phyloP scores from a whole-genome alignment of 2,113 vertebrate species.

The Gila orcuttii region DNA sequence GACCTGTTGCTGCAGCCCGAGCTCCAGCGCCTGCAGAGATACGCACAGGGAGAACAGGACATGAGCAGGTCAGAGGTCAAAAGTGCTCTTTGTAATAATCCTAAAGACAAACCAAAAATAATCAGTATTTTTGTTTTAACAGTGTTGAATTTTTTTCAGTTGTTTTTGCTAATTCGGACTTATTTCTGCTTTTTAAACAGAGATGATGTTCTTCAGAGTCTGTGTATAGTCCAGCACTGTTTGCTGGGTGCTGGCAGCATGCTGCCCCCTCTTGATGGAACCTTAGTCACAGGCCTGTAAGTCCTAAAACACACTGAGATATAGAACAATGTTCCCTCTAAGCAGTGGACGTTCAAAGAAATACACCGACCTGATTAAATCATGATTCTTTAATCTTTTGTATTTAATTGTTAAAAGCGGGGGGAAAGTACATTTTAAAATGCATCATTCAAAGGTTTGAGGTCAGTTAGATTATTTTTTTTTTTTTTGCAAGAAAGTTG shows the following conservation, averaged over 20 bases:
- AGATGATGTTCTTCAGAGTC: conserved; percentile 94
- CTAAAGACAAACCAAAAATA: neutral
- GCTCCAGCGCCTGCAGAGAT: conserved; percentile 84
- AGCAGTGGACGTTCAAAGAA: neutral
- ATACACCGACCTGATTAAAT: neutral
- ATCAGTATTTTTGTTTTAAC: neutral
- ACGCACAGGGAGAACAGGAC: conserved; percentile 84
- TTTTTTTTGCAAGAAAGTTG: neutral
- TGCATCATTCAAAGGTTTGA: too few relatives aligned
- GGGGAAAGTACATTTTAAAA: neutral
- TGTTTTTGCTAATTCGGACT: neutral
- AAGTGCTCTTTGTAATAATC: neutral
- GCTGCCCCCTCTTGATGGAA: conserved; percentile 89
- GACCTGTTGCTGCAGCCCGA: conserved; percentile 94
- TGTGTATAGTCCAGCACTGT: conserved; percentile 94
- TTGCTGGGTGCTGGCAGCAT: conserved; percentile 92
- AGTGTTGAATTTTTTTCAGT: neutral
- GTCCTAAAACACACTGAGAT: conserved; percentile 50
- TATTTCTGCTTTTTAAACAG: conserved; percentile 69
- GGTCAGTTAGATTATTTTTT: too few relatives aligned
- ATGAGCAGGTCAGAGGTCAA: conserved; percentile 68
- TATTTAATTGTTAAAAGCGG: neutral
- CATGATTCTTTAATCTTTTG: neutral
- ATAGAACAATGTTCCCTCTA: neutral
- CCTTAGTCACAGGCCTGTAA: conserved; percentile 89